Evolutionary conservation across 2,797 vertebrate genomes (phyloP).

Genomic region (Spinus pinus): DNA sequence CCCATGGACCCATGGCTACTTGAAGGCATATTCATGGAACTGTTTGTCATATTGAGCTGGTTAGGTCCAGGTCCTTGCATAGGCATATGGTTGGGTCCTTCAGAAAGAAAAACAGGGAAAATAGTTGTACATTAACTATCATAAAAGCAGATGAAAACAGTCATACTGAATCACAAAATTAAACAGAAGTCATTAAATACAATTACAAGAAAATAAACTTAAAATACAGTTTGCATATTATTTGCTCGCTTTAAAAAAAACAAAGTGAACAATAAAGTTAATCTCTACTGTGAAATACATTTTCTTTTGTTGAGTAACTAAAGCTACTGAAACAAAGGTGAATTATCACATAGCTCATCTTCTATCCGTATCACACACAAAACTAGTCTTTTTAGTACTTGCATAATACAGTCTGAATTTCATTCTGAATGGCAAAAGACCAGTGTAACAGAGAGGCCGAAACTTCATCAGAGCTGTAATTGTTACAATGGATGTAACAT

Average conservation of each 20-base stretch:
- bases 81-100: slow-evolving; percentile 97
- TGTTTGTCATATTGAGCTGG: slow-evolving; percentile 92
- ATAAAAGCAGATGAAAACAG: not conserved
- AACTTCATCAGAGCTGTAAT: not conserved
- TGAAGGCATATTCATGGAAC: slow-evolving; percentile 93
- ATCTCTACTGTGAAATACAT: not conserved
- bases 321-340: not conserved
- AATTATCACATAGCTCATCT: not conserved
- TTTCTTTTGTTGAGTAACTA: not conserved
- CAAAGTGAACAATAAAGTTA: not conserved
- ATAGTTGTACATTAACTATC: not conserved
- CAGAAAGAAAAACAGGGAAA: slow-evolving; percentile 45
- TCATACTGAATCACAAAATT: not conserved
- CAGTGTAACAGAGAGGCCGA: not conserved
- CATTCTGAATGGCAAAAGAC: not conserved
- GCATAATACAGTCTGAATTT: not conserved
- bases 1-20: slow-evolving; percentile 95
- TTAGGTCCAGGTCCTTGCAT: slow-evolving; percentile 96
- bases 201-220: not conserved
- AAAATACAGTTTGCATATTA: not conserved
- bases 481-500: not conserved
- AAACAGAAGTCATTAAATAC: not conserved
- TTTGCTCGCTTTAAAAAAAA: not conserved
- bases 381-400: not conserved
- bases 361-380: not conserved